Base-by-base conservation (phyloP, 2,888 invertebrate genomes). In the Bombylius discolor region DNA sequence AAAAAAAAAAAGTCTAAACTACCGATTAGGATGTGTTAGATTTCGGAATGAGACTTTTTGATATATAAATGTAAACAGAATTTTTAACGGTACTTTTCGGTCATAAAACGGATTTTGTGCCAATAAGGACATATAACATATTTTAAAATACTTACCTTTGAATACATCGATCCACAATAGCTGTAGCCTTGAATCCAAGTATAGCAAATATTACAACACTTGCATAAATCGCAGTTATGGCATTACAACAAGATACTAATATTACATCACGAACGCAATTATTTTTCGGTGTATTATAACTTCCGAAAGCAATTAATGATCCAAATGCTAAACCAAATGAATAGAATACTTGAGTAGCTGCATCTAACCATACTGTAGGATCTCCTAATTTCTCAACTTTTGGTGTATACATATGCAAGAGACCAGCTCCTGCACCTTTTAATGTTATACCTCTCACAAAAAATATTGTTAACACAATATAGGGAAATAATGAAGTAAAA, bases 341-440 rank as follows among this genome's bases (percentile, higher is more conserved):
- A 75, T 95, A 96, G 78, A 96, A 96, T 4, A 96, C 95, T 77
- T 96, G 96, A 0, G 95, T 95, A 2, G 96, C 95, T 4, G 96
- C 95, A 69, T 95, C 95, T 65, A 96, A 76, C 96, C 96, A 96
- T 1, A 95, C 94, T 6, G 85, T 89, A 0, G 95, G 92, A 65
- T 91, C 84, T 50, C 84, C 76, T 23, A 96, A 78, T 68, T 89
- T 92, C 62, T 88, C 87, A 67, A 92, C 90, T 82, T 93, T 91
- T 12, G 94, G 94, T 58, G 87, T 90, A 68, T 92, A 89, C 93
- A 94, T 92, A 70, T 94, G 92, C 59, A 82, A 79, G 58, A 94
- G 78, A 31, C 94, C 94, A 52, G 85, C 89, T 59, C 85, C 79
- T 7, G 94, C 91, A 23, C 94, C 94, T 54, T 87, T 84, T 62